Conservation (phyloP, 2,113 vertebrate species). For the Neodon shergylaensis region DNA sequence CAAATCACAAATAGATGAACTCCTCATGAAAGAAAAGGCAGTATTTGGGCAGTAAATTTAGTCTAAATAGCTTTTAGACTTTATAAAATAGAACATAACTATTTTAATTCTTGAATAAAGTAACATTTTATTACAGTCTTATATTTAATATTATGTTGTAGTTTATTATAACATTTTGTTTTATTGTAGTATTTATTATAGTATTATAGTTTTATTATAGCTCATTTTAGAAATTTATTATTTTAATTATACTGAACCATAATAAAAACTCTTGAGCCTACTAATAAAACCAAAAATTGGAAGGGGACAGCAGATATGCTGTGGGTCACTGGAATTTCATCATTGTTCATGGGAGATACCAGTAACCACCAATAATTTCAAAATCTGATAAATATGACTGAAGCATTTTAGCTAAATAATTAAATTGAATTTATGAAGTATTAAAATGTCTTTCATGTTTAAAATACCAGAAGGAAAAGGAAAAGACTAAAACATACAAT, state of each 20-base stretch:
- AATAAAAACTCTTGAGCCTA: slow-evolving; percentile 44
- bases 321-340: slow-evolving; percentile 21
- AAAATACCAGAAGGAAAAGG: neutral
- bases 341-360: neutral
- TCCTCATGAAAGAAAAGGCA: neutral
- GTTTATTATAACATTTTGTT: slow-evolving; percentile 61
- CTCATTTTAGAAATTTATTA: slow-evolving; percentile 67
- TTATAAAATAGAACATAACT: slow-evolving; percentile 33
- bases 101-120: slow-evolving; percentile 55
- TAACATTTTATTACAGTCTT: slow-evolving; percentile 53
- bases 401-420: neutral
- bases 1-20: neutral
- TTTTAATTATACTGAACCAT: slow-evolving; percentile 68
- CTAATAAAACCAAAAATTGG: slow-evolving; percentile 47
- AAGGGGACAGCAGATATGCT: neutral
- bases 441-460: neutral
- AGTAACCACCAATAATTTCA: slow-evolving; percentile 27
- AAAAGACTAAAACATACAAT: neutral
- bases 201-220: slow-evolving; percentile 58
- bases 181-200: slow-evolving; percentile 55
- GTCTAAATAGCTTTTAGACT: slow-evolving; percentile 12
- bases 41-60: neutral
- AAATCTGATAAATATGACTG: neutral
- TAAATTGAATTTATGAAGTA: neutral
- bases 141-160: slow-evolving; percentile 17